Base-by-base conservation (phyloP, 2,888 invertebrate genomes). In the Gortyna flavago region DNA sequence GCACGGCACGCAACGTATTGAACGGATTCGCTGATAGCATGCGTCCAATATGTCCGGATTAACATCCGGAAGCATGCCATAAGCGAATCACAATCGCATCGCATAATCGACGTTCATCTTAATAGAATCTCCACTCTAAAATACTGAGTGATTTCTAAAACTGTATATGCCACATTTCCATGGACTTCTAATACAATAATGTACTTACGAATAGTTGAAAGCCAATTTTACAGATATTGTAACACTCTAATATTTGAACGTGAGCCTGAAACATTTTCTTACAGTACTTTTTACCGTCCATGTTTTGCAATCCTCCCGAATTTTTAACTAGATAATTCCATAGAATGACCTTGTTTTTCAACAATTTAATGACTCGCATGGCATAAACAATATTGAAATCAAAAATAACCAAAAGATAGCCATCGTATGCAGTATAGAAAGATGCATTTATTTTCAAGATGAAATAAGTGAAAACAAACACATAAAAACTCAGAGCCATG, bases 231-330 rank as follows among this genome's bases (percentile, higher is more conserved):
- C 70, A 72, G 13, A 70, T 51, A n/a, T 81, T n/a, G 59, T 69
- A 85, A 67, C 82, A 80, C 32, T 75, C 44, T 13, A 82, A 18
- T 41, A 85, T 82, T 21, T 80, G 25, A 25, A 21, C 35, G 38
- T 71, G 80, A 32, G 71, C 16, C 8, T 77, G 13, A 48, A 79
- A 83, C 65, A 79, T 54, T 64, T 11, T 57, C 4, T 48, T 62
- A 13, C 1, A 8, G 29, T 25, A 44, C 3, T 18, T 62, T 16
- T 59, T 18, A 6, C n/a, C 44, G 29, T 44, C 2, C 6, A 7
- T 25, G 18, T 41, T 13, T 38, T 41, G 11, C 2, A 41, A 29
- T 16, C 62, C 48, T 32, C 3, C n/a, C 2, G 54, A 32, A 62
- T 68, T 64, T n/a, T 51, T 11, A 57, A 51, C 9, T 57, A 38